These are phyloP conservation scores for Pararge aegeria DNA, from an alignment of 1,140 invertebrate genomes.

Conservation along the genomic window DNA sequence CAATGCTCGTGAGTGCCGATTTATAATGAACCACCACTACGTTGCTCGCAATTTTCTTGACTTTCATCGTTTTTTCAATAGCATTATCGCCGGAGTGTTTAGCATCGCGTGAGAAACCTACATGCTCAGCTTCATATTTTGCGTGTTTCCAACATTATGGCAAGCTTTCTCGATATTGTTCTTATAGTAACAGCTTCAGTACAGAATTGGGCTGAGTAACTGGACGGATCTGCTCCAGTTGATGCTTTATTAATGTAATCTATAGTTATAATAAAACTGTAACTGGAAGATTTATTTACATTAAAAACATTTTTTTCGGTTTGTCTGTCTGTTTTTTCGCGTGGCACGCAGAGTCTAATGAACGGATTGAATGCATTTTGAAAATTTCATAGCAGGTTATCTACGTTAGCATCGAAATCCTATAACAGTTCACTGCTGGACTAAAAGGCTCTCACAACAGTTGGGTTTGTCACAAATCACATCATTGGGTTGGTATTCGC, in stretches of 20 bases:
- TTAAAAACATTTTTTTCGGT: too few relatives aligned
- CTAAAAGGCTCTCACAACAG: too few relatives aligned
- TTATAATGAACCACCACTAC: conserved; percentile 24
- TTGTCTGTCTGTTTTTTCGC: too few relatives aligned
- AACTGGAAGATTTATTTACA: too few relatives aligned
- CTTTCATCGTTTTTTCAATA: conserved; percentile 37
- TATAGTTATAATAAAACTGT: background rate
- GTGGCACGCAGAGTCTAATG: too few relatives aligned
- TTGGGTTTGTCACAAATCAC: too few relatives aligned
- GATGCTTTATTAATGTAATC: conserved; percentile 11
- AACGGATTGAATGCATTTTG: too few relatives aligned
- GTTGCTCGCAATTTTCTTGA: conserved; percentile 17
- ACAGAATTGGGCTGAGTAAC: conserved; percentile 25
- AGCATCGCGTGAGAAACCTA: conserved; percentile 29
- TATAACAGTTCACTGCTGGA: too few relatives aligned
- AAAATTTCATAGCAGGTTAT: too few relatives aligned
- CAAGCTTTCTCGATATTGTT: conserved; percentile 30
- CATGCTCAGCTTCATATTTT: conserved; percentile 25
- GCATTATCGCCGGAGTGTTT: conserved; percentile 8
- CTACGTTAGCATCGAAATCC: too few relatives aligned
- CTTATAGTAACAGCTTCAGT: conserved; percentile 8
- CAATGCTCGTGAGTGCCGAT: background rate
- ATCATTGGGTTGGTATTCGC: too few relatives aligned
- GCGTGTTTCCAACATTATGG: conserved; percentile 17
- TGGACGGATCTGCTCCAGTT: conserved; percentile 27